A percentile compares a stretch with the other conserved stretches of the same genome.
Evolutionary conservation across 2,888 invertebrate species (phyloP).

Genomic region (Clanis bilineata): DNA sequence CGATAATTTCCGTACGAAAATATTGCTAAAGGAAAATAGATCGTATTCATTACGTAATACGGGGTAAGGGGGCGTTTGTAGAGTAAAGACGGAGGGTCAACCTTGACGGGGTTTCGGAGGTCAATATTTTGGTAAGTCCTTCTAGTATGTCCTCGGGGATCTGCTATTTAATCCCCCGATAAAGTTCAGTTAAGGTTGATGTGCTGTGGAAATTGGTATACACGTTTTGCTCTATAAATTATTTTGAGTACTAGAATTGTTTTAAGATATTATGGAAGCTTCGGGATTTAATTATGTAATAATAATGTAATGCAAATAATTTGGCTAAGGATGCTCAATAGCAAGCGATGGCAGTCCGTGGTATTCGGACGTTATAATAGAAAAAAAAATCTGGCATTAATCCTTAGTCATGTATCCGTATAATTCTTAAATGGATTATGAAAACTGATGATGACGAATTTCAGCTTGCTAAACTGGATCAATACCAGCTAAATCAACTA

Average conservation of each 20-base stretch:
- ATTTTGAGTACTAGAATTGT: neutral
- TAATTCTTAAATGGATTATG: no score
- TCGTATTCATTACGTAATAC: constrained; percentile 3
- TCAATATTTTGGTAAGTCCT: constrained; percentile 30
- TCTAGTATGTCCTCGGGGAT: constrained; percentile 30
- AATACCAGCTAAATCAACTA: no score
- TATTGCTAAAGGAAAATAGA: neutral
- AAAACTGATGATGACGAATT: no score
- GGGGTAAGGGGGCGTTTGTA: neutral
- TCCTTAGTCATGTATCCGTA: no score
- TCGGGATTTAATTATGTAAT: neutral
- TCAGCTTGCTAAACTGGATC: no score
- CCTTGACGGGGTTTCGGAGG: constrained; percentile 18
- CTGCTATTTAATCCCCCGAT: constrained; percentile 33
- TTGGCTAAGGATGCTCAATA: no score
- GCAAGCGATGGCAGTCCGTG: no score
- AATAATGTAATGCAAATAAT: no score
- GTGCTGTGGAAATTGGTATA: constrained; percentile 12
- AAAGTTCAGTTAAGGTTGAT: constrained; percentile 27
- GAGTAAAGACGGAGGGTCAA: neutral
- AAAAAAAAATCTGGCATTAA: no score
- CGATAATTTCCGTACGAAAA: neutral
- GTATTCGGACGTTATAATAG: no score
- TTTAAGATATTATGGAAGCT: neutral
- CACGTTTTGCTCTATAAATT: neutral